Conservation (phyloP, 2,797 vertebrate genomes). For the Hemitrygon akajei region DNA sequence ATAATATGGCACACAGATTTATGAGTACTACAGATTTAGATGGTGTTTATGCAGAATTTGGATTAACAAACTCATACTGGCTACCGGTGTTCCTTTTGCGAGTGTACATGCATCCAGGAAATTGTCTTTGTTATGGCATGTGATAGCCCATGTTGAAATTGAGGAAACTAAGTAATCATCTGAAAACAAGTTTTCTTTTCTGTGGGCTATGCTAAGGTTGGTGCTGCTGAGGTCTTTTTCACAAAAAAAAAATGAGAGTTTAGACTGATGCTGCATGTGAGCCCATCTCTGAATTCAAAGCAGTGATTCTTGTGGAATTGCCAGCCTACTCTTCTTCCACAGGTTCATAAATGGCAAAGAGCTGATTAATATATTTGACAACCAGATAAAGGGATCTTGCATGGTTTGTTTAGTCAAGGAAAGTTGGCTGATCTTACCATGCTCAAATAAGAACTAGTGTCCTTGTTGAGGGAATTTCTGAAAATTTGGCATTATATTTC, state of each 20-base stretch:
- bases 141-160: neutral
- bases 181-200: neutral
- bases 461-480: neutral
- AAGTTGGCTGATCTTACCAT: neutral
- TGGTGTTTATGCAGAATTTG: neutral
- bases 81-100: neutral
- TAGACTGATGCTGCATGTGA: neutral
- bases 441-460: neutral
- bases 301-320: neutral
- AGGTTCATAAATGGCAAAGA: neutral
- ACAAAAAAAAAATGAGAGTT: neutral
- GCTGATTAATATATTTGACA: neutral
- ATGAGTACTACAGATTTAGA: neutral
- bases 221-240: neutral
- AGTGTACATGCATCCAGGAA: neutral
- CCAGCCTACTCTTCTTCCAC: neutral
- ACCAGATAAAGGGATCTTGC: neutral
- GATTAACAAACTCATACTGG: neutral
- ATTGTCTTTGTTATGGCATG: neutral
- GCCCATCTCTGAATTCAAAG: neutral
- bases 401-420: neutral
- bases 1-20: neutral
- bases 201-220: neutral
- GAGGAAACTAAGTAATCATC: neutral
- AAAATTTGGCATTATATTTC: neutral